phyloP scores from a whole-genome alignment of 2,888 invertebrate genomes.

The Pegoplata infirma region DNA sequence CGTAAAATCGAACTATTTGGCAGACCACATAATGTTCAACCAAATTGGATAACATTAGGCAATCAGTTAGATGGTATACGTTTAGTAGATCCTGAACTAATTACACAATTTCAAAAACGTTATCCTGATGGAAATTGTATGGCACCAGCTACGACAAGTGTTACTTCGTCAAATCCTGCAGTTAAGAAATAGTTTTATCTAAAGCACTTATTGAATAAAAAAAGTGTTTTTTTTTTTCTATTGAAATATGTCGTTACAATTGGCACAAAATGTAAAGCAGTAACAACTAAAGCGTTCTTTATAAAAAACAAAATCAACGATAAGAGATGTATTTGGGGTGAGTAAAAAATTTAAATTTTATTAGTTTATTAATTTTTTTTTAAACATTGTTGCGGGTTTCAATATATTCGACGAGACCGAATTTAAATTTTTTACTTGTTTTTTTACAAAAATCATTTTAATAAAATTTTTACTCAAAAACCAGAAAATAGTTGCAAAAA shows the following conservation, averaged over 20 bases:
- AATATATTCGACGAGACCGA: too few relatives aligned
- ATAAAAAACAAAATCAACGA: background rate
- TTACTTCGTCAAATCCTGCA: constrained; percentile 29
- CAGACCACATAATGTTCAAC: constrained; percentile 97
- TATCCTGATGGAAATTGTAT: constrained; percentile 91
- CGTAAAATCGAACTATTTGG: constrained; percentile 98
- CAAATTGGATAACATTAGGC: constrained; percentile 98
- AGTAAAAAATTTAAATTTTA: too few relatives aligned
- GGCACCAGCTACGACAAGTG: constrained; percentile 72
- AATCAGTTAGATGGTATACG: constrained; percentile 98
- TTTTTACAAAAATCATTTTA: background rate
- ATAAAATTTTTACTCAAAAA: too few relatives aligned
- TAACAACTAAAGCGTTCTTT: background rate
- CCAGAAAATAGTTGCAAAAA: too few relatives aligned
- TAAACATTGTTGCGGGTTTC: background rate
- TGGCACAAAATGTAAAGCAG: background rate
- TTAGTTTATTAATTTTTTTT: too few relatives aligned
- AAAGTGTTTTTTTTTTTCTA: background rate
- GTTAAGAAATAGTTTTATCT: constrained; percentile 41
- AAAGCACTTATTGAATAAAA: background rate
- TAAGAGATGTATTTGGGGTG: too few relatives aligned
- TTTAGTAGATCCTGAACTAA: constrained; percentile 93
- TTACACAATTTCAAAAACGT: constrained; percentile 91
- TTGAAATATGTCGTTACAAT: background rate
- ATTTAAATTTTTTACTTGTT: too few relatives aligned